Percentiles rank a stretch among this genome's conserved stretches.
These are phyloP conservation scores for Atractosteus spatula DNA, from an alignment of 2,113 vertebrate genomes.

Conservation along the genomic window DNA sequence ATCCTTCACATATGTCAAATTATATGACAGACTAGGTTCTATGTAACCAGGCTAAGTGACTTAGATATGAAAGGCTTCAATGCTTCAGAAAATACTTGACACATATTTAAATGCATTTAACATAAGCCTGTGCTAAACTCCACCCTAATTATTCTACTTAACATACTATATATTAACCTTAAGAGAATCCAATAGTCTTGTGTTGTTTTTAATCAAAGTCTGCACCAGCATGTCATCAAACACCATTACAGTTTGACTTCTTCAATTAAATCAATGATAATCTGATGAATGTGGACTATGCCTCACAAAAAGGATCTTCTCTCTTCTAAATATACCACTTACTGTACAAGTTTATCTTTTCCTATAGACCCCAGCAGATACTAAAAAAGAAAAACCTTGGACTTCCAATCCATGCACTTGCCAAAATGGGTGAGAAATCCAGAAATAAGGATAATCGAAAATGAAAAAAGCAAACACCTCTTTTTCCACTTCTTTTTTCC, in stretches of 20 bases:
- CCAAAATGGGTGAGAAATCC: no score
- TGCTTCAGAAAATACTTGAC: slow-evolving; percentile 18
- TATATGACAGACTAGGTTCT: not conserved
- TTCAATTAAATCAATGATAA: not conserved
- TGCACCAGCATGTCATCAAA: not conserved
- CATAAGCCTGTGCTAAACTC: slow-evolving; percentile 8
- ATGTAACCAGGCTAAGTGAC: not conserved
- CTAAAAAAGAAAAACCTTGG: no score
- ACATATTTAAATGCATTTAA: slow-evolving; percentile 54
- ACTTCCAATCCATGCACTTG: no score
- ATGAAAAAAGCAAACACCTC: no score
- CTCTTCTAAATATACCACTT: no score
- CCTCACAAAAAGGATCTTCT: no score
- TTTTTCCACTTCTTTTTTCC: not conserved
- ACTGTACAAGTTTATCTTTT: no score
- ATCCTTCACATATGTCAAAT: not conserved
- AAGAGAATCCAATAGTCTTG: not conserved
- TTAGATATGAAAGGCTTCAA: not conserved
- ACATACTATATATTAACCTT: slow-evolving; percentile 12
- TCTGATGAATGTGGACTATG: not conserved
- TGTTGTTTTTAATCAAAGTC: not conserved
- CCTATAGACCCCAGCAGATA: no score
- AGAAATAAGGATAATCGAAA: no score
- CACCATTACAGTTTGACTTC: not conserved
- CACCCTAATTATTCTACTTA: slow-evolving; percentile 43